These are phyloP conservation scores for Coreius guichenoti DNA, from an alignment of 2,797 vertebrate genomes.

Conservation along the genomic window DNA sequence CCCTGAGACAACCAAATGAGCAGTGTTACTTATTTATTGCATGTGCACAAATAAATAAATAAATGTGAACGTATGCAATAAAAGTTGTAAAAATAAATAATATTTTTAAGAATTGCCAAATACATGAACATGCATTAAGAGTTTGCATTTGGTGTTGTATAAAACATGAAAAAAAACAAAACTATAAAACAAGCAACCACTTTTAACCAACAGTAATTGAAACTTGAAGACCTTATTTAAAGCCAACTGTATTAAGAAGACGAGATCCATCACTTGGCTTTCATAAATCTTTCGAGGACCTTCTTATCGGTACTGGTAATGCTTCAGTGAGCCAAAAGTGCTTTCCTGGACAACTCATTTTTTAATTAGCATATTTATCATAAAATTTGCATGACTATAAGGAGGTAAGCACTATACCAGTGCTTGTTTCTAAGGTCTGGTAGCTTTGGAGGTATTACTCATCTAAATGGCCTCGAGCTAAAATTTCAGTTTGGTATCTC, in stretches of 20 bases:
- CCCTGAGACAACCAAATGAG: not conserved
- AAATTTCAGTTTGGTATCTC: conserved; percentile 23
- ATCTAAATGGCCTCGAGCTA: conserved; percentile 33
- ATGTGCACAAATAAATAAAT: not conserved
- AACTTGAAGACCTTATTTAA: conserved; percentile 49
- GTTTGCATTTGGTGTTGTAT: not conserved
- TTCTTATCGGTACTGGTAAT: conserved; percentile 51
- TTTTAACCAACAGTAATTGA: not conserved
- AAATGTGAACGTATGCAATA: not conserved
- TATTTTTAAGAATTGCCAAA: not conserved
- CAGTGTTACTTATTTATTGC: not conserved
- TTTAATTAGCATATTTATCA: conserved; percentile 65
- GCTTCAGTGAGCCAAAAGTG: conserved; percentile 49
- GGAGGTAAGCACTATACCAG: conserved; percentile 35
- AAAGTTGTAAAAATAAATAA: not conserved
- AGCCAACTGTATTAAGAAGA: conserved; percentile 47
- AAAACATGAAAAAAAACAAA: not conserved
- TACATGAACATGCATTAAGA: not conserved
- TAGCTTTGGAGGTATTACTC: conserved; percentile 46
- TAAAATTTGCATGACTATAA: conserved; percentile 47
- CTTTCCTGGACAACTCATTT: conserved; percentile 53
- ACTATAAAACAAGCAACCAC: not conserved
- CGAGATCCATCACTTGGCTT: conserved; percentile 37
- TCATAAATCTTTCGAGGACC: conserved; percentile 55
- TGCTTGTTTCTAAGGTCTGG: conserved; percentile 44